Conservation (phyloP, 2,797 vertebrate genomes). For the Selene dorsalis region DNA sequence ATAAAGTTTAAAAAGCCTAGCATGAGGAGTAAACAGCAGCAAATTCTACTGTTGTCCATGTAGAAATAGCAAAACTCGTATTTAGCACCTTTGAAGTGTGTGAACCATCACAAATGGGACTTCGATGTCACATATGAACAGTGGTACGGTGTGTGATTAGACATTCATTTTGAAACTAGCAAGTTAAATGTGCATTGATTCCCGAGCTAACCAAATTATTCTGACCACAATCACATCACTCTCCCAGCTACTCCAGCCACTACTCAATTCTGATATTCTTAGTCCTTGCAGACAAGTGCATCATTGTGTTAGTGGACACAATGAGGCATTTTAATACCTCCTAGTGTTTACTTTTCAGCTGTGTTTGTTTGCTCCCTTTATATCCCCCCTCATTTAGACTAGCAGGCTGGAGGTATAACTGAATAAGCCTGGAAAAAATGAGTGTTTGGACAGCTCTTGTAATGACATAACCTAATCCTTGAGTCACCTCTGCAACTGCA, state of each 20-base stretch:
- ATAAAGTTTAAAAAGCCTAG: no score
- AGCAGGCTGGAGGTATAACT: not conserved
- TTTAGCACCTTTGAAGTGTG: not conserved
- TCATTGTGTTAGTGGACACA: slow-evolving; percentile 69
- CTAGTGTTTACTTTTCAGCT: slow-evolving; percentile 69
- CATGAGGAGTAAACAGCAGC: no score
- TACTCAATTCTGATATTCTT: slow-evolving; percentile 58
- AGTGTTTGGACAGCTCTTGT: slow-evolving; percentile 12
- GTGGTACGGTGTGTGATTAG: not conserved
- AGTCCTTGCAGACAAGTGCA: slow-evolving; percentile 64
- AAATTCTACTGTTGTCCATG: no score
- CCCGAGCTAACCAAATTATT: slow-evolving; percentile 21
- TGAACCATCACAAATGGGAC: not conserved
- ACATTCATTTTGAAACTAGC: slow-evolving; percentile 9
- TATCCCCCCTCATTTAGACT: slow-evolving; percentile 31
- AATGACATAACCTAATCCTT: slow-evolving; percentile 37
- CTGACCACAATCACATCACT: slow-evolving; percentile 48
- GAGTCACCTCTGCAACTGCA: slow-evolving; percentile 4
- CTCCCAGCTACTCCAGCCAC: slow-evolving; percentile 56
- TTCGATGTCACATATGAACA: not conserved
- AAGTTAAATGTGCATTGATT: not conserved
- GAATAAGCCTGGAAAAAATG: slow-evolving; percentile 23
- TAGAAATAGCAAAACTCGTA: no score
- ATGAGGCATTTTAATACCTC: slow-evolving; percentile 53
- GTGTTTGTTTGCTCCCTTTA: slow-evolving; percentile 61